Evolutionary conservation across 2,797 vertebrate genomes (phyloP).

Genomic region (Thunnus albacares): DNA sequence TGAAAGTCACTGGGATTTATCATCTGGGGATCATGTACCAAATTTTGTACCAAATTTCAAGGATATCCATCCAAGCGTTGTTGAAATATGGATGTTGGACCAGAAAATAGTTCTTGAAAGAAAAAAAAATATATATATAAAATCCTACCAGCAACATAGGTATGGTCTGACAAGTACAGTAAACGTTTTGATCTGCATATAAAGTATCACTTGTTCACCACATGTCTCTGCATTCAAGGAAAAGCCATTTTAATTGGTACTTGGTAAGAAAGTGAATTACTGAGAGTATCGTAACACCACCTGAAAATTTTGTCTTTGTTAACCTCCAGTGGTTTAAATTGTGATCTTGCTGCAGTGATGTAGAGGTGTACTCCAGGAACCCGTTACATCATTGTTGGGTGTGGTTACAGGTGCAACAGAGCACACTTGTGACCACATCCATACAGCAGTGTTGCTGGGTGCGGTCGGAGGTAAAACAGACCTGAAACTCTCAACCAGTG

Average conservation of each 20-base stretch:
- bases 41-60: neutral
- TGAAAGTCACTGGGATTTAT: neutral
- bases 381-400: no score
- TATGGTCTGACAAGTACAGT: neutral
- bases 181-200: neutral
- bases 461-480: no score
- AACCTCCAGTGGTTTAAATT: neutral
- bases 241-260: neutral
- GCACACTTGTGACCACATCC: no score
- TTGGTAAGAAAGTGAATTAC: neutral
- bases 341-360: neutral
- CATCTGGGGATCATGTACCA: no score
- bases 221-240: neutral
- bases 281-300: no score
- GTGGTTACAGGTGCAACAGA: no score
- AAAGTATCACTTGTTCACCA: neutral
- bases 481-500: no score
- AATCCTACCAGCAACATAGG: no score
- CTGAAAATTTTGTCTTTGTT: neutral
- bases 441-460: no score
- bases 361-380: no score
- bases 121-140: neutral
- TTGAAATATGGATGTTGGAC: neutral
- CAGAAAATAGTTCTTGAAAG: neutral
- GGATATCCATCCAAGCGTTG: neutral